Evolutionary conservation across 2,888 invertebrate genomes (phyloP), one percentile per base, ranked within the genome.

Genomic region (Proisotoma minuta): DNA sequence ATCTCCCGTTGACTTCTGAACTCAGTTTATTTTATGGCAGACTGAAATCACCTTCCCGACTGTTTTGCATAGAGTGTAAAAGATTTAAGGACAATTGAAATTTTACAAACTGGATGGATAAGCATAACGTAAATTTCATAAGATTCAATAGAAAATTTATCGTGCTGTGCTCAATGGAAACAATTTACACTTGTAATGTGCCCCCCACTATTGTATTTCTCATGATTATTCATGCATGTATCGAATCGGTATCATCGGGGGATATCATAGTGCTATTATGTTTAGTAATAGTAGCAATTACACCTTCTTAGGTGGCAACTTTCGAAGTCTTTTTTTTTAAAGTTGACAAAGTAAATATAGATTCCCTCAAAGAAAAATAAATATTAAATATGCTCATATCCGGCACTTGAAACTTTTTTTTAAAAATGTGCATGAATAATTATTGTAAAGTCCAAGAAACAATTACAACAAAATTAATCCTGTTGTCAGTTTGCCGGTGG

Each of bases 131-230:
- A 56, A 56, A 56, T 56, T 40, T 54, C 27, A 20, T 3, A 28
- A 54, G 22, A 54, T 54, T 54, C 56, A 43, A 56, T 43, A 15
- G 34, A 56, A n/a, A 56, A 56, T 56, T 40, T 22, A 40, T 39
- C 40, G 18, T 43, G 56, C 56, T 56, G 56, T 43, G 56, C 56
- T 47, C 56, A 56, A 56, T 56, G 56, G 47, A 56, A 24, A 39
- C 43, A 29, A 47, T 56, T 56, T 56, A 20, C 39, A 18, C 53
- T 54, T 54, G 27, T 43, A 43, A 43, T 43, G 43, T 20, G 43
- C 43, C 43, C 43, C 43, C 43, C 43, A 43, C 43, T 20, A 43
- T 43, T n/a, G 5, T 12, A 4, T 43, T 43, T 43, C 43, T 43
- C 43, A 43, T 43, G 43, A 43, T 43, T 43, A 43, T 43, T n/a